phyloP scores from a whole-genome alignment of 2,113 vertebrate genomes.

The Haemorhous mexicanus region DNA sequence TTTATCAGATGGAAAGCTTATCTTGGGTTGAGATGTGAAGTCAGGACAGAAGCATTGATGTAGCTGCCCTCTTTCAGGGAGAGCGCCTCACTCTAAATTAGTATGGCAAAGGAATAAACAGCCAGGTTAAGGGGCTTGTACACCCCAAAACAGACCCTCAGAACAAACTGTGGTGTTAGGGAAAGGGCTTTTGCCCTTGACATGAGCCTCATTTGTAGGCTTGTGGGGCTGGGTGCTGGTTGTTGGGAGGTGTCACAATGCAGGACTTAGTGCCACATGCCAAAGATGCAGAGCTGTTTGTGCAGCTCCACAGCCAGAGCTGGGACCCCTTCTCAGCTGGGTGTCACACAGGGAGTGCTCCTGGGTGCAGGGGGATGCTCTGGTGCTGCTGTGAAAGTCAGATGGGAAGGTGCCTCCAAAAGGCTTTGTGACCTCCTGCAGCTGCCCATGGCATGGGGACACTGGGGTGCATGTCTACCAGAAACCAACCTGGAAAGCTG shows the following conservation, averaged over 20 bases:
- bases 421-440: neutral
- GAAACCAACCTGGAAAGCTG: neutral
- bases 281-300: fast-evolving
- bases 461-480: fast-evolving
- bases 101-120: neutral
- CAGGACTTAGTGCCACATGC: fast-evolving
- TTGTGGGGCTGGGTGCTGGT: neutral
- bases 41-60: neutral
- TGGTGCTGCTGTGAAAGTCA: neutral
- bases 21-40: neutral
- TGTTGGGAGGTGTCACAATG: neutral
- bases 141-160: neutral
- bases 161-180: neutral
- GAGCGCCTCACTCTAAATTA: neutral
- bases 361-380: neutral
- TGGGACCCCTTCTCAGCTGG: neutral
- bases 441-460: fast-evolving
- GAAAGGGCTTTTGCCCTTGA: neutral
- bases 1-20: neutral
- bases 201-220: neutral
- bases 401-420: neutral
- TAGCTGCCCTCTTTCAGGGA: neutral
- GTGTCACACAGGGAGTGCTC: fast-evolving
- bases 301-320: neutral
- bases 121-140: neutral